Evolutionary conservation across 2,888 invertebrate species (phyloP).

Genomic region (Cephonodes hylas): DNA sequence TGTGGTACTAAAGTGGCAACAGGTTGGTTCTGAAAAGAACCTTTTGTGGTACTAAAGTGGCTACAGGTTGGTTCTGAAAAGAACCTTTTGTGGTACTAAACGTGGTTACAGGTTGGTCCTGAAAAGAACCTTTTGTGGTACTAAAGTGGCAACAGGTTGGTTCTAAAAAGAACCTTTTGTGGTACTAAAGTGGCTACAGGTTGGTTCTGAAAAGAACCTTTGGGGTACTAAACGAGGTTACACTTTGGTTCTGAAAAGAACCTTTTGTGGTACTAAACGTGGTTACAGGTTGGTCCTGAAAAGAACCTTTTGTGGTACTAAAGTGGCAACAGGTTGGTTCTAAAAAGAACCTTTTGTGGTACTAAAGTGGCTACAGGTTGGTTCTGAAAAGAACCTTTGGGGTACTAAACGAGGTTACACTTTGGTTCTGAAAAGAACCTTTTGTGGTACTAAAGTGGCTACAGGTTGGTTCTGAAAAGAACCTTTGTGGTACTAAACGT

Average conservation of each 20-base stretch:
- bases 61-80: constrained; percentile 12
- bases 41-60: constrained; percentile 11
- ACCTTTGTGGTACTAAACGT: constrained; percentile 8
- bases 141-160: constrained; percentile 9
- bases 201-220: constrained; percentile 16
- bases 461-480: constrained; percentile 20
- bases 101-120: too few species aligned
- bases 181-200: too few species aligned
- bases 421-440: constrained; percentile 15
- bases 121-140: too few species aligned
- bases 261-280: too few species aligned
- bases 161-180: constrained; percentile 11
- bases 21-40: not conserved
- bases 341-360: too few species aligned
- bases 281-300: too few species aligned
- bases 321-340: too few species aligned
- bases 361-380: too few species aligned
- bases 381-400: too few species aligned
- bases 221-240: not conserved
- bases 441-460: constrained; percentile 14
- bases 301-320: too few species aligned
- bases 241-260: not conserved
- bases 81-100: constrained; percentile 13
- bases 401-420: constrained; percentile 14
- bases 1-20: not conserved